Conservation (phyloP, 2,888 invertebrate genomes). For the Baccha elongata region DNA sequence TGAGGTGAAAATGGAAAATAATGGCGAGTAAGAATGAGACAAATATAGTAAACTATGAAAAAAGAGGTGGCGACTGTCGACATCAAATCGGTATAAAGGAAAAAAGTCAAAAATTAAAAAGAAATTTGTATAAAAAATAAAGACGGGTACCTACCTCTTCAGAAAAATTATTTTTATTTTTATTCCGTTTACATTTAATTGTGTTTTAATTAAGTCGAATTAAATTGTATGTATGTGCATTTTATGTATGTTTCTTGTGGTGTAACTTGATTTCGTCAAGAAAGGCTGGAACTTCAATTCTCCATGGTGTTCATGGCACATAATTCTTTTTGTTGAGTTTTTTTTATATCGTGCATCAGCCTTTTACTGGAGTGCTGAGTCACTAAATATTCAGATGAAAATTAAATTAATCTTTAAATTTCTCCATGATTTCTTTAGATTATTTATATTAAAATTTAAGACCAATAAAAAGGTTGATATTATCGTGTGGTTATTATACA, state of each 20-base stretch:
- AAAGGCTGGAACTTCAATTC: neutral
- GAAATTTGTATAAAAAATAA: too few species aligned
- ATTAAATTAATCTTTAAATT: too few species aligned
- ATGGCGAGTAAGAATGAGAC: constrained; percentile 29
- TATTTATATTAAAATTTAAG: too few species aligned
- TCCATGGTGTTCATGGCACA: neutral
- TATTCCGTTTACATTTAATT: neutral
- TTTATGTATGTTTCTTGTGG: neutral
- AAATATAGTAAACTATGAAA: constrained; percentile 28
- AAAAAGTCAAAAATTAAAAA: constrained; percentile 47
- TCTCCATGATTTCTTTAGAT: too few species aligned
- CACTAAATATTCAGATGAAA: neutral
- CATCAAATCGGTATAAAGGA: constrained; percentile 40
- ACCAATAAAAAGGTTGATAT: too few species aligned
- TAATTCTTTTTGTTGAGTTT: neutral
- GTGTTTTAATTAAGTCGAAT: neutral
- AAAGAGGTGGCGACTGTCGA: constrained; percentile 47
- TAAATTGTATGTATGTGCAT: neutral
- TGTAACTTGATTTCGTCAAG: neutral
- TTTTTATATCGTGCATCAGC: neutral
- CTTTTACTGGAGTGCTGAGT: neutral
- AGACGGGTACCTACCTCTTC: too few species aligned
- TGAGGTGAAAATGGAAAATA: constrained; percentile 66
- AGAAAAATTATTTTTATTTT: neutral
- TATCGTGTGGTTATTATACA: too few species aligned